These are phyloP conservation scores for Chrysocyon brachyurus DNA, from an alignment of 2,797 vertebrate genomes.

Conservation along the genomic window DNA sequence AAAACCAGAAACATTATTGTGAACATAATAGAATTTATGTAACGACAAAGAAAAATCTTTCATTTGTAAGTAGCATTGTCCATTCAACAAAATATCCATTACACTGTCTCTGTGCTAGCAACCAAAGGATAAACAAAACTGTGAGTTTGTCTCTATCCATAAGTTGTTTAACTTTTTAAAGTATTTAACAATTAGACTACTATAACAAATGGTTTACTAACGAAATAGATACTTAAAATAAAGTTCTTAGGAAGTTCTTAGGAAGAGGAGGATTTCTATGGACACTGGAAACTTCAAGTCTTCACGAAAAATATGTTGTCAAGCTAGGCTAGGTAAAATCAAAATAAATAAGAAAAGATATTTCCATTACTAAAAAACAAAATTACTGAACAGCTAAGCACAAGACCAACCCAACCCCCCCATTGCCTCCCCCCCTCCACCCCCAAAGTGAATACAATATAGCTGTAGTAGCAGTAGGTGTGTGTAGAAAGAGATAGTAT, in stretches of 20 bases:
- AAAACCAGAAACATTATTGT: conserved; percentile 49
- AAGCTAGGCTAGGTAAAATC: background rate
- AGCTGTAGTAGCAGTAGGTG: background rate
- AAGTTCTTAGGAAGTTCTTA: background rate
- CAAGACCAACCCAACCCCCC: background rate
- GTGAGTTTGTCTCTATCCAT: background rate
- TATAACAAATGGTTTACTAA: conserved; percentile 52
- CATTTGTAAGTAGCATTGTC: background rate
- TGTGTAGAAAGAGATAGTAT: background rate
- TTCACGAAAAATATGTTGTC: conserved; percentile 5
- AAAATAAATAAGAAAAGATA: conserved; percentile 46
- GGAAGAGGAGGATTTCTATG: background rate
- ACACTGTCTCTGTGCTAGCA: background rate
- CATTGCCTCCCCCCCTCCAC: background rate
- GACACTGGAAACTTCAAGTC: background rate
- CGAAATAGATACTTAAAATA: background rate
- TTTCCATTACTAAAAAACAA: conserved; percentile 36
- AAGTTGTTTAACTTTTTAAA: conserved; percentile 55
- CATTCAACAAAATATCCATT: conserved; percentile 44
- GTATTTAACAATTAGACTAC: conserved; percentile 36
- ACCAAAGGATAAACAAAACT: background rate
- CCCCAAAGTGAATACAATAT: background rate
- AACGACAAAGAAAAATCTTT: conserved; percentile 11
- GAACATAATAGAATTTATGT: background rate
- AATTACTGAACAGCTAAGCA: conserved; percentile 31